Percentiles rank a stretch among this genome's conserved stretches.
Conservation (phyloP, 2,113 vertebrate species). For the Calidris pugnax region DNA sequence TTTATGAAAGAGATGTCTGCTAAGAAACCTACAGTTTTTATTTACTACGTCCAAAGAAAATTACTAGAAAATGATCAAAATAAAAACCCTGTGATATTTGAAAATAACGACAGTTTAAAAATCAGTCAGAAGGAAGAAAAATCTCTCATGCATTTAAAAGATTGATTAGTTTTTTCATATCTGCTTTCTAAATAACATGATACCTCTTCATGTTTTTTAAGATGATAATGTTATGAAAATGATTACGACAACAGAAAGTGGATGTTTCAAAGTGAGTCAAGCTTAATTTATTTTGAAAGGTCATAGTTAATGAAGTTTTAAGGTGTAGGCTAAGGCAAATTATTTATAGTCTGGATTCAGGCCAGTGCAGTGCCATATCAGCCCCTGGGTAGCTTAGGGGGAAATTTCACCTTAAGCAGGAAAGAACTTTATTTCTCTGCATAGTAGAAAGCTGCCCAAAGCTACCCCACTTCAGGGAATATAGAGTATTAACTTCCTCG, state of each 20-base stretch:
- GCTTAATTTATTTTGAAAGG: neutral
- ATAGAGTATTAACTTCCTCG: neutral
- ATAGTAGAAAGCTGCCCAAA: neutral
- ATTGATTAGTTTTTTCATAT: neutral
- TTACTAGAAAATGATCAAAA: neutral
- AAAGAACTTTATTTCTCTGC: neutral
- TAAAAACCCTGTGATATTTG: neutral
- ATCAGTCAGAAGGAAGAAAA: neutral
- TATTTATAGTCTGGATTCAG: neutral
- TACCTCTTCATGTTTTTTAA: neutral
- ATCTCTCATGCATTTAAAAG: neutral
- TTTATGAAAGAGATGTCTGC: slow-evolving; percentile 4
- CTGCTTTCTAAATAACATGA: neutral
- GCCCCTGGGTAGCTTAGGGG: neutral
- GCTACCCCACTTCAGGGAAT: neutral
- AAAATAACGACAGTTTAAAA: neutral
- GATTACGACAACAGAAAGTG: neutral
- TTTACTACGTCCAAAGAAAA: neutral
- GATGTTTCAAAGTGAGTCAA: neutral
- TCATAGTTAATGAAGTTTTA: neutral
- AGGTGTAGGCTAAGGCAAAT: neutral
- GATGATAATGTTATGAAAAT: neutral
- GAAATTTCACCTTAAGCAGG: neutral
- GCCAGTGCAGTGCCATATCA: neutral
- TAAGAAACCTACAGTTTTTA: slow-evolving; percentile 7